phyloP scores from a whole-genome alignment of 2,113 vertebrate genomes.

The Nestor notabilis region DNA sequence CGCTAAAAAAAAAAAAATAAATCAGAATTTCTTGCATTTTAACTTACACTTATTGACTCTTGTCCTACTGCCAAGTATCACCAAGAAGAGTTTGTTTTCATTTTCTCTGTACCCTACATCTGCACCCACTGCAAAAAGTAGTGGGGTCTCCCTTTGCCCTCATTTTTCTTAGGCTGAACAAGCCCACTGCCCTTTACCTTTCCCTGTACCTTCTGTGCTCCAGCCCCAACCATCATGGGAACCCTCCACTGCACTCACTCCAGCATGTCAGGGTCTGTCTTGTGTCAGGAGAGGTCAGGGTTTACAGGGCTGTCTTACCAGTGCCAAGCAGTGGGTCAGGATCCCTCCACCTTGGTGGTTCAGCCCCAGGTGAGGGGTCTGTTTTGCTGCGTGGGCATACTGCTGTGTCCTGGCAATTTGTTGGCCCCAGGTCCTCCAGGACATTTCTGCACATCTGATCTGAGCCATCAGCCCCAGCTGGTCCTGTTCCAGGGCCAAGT shows the following conservation, averaged over 20 bases:
- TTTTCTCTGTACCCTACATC: background rate
- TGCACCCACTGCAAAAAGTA: background rate
- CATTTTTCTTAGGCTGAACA: fast-evolving
- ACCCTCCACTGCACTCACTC: background rate
- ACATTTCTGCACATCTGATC: background rate
- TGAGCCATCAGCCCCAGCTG: background rate
- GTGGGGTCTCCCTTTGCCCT: fast-evolving
- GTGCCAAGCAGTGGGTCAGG: background rate
- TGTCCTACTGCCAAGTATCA: background rate
- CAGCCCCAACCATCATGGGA: fast-evolving
- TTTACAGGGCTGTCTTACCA: too few relatives aligned
- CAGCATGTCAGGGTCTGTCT: background rate
- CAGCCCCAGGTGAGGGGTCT: background rate
- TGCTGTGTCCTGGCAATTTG: background rate
- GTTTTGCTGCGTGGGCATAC: fast-evolving
- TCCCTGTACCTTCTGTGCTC: background rate
- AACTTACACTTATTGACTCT: background rate
- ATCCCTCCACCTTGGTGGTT: background rate
- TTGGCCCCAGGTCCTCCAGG: background rate
- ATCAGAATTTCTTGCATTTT: background rate
- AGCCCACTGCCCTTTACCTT: background rate
- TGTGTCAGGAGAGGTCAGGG: background rate
- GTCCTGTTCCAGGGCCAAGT: fast-evolving
- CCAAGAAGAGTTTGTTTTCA: background rate
- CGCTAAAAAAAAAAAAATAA: background rate